phyloP scores from a whole-genome alignment of 2,888 invertebrate genomes.

The Aphidoletes aphidimyza region DNA sequence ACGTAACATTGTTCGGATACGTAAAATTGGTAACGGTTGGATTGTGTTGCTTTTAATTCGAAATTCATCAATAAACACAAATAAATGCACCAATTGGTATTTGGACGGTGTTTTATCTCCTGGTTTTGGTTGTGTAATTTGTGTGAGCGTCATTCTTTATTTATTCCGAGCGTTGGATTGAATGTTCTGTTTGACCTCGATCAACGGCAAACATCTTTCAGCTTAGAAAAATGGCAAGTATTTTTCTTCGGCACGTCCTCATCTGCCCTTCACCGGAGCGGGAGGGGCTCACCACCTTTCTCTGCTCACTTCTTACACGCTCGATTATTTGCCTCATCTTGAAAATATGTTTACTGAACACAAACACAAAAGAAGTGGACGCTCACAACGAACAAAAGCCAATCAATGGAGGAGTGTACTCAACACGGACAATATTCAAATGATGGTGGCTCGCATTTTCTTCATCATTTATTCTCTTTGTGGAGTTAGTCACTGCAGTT shows the following conservation, averaged over 20 bases:
- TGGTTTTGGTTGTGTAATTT: too few species aligned
- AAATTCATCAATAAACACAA: constrained; percentile 12
- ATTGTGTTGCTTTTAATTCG: constrained; percentile 3
- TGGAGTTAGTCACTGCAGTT: background rate
- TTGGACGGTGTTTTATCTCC: too few species aligned
- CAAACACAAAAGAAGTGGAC: background rate
- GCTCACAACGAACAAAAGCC: background rate
- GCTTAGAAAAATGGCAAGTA: background rate
- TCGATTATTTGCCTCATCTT: background rate
- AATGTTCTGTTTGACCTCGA: background rate
- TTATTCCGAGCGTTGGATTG: background rate
- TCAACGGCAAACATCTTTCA: background rate
- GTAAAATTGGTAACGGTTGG: background rate
- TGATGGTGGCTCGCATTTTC: constrained; percentile 6
- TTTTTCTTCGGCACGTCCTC: background rate
- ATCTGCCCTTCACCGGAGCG: too few species aligned
- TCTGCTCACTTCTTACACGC: background rate
- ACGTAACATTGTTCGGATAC: background rate
- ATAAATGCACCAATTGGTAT: constrained; percentile 13
- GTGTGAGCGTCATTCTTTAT: background rate
- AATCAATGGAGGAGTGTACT: background rate
- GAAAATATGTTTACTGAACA: background rate
- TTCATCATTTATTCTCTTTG: constrained; percentile 10
- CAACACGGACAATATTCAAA: constrained; percentile 4
- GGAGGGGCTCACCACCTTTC: too few species aligned